Base-by-base conservation (phyloP, 2,797 vertebrate genomes). In the Danionella dracula region DNA sequence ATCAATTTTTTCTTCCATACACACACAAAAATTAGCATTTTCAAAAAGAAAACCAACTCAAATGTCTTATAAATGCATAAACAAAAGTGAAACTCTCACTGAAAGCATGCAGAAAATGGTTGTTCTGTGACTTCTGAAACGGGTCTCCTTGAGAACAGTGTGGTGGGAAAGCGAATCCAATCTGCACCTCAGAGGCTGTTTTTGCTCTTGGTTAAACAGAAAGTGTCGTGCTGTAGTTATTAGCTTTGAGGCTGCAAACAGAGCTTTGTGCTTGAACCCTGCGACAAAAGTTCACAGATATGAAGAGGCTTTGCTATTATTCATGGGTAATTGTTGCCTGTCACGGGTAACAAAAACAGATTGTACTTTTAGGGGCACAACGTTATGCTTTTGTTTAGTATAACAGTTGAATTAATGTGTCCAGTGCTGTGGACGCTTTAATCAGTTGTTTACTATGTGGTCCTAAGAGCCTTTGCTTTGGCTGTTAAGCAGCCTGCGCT, bases 341-440 rank as follows among this genome's bases (percentile, higher is more conserved):
- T 45, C 56, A 46, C 23, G 34, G 44, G 38, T 17, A 45, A 59
- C 12, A 16, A 65, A 65, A 35, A n/a, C 13, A 45, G 29, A 42
- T 35, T 32, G n/a, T 35, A 45, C 61, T 17, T 54, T 54, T 27
- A 44, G 45, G 29, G 29, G 51, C 20, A 54, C 16, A 40, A 7
- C 40, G 38, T 66, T 60, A 55, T 49, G 21, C 32, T 49, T 49
- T 55, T 62, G 57, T 61, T 35, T 20, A 27, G 42, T 20, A 2
- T 45, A 61, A 66, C 41, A 55, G 19, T 49, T 41, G 10, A 62
- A 56, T 50, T 67, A 57, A 51, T 51, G 45, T 46, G 56, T 48
- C 34, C 53, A 48, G 12, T 1, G 53, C 53, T 40, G 56, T 46
- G 55, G 63, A 48, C 6, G 20, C 41, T 65, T 65, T 54, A 65